Evolutionary conservation across 2,888 invertebrate genomes (phyloP).

Genomic region (Acrocyrtus sp.): DNA sequence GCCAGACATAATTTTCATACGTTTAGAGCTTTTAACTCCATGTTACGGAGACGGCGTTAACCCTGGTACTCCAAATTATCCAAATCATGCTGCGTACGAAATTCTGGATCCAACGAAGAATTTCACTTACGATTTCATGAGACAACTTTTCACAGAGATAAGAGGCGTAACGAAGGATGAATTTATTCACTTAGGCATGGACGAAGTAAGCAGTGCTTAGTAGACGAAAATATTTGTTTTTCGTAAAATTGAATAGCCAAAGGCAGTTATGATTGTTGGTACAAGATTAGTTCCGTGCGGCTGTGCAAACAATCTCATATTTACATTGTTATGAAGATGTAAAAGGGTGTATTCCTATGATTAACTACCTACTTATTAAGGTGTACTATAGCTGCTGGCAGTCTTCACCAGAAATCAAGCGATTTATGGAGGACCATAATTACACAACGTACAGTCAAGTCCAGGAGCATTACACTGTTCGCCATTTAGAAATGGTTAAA

Average conservation of each 20-base stretch:
- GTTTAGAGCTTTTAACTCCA: constrained; percentile 78
- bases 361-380: too few relatives aligned
- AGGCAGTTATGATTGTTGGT: too few relatives aligned
- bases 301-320: too few relatives aligned
- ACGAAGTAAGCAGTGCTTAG: too few relatives aligned
- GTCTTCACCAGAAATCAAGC: constrained; percentile 70
- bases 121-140: constrained; percentile 75
- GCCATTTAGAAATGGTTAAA: constrained; percentile 70
- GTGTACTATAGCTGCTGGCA: constrained; percentile 61
- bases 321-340: too few relatives aligned
- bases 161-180: constrained; percentile 77
- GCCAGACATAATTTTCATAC: too few relatives aligned
- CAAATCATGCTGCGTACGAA: constrained; percentile 73
- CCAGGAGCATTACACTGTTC: constrained; percentile 75
- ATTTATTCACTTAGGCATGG: constrained; percentile 92
- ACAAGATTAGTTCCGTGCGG: too few relatives aligned
- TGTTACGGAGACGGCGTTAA: constrained; percentile 72
- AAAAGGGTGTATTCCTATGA: too few relatives aligned
- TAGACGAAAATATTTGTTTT: too few relatives aligned
- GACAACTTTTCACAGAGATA: constrained; percentile 77
- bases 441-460: constrained; percentile 70
- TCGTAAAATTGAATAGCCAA: too few relatives aligned
- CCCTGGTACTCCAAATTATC: constrained; percentile 64
- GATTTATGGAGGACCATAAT: constrained; percentile 72
- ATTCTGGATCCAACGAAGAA: constrained; percentile 82